A percentile compares a stretch with the other conserved stretches of the same genome.
Evolutionary conservation across 2,797 vertebrate genomes (phyloP).

Genomic region (Sebastes trivittatus): DNA sequence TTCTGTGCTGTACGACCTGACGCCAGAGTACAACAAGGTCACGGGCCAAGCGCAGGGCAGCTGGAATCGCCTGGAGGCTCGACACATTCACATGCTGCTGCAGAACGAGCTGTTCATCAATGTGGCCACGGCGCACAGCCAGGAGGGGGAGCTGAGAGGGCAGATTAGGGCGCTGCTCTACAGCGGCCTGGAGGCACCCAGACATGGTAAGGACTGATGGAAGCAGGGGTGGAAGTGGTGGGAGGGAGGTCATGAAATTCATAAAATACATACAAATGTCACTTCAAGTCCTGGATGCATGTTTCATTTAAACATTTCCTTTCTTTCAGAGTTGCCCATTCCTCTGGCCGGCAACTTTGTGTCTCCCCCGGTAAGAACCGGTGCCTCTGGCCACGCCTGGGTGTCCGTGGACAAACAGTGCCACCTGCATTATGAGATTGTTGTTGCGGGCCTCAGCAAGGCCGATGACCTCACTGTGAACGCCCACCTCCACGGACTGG

Average conservation of each 20-base stretch:
- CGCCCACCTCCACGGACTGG: conserved; percentile 91
- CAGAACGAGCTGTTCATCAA: conserved; percentile 97
- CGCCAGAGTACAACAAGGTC: conserved; percentile 65
- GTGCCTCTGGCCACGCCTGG: conserved; percentile 93
- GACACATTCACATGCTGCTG: conserved; percentile 95
- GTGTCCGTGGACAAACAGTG: conserved; percentile 92
- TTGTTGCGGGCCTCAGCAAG: conserved; percentile 89
- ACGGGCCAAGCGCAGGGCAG: conserved; percentile 72
- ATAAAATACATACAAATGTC: background rate
- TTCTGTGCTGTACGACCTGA: conserved; percentile 89
- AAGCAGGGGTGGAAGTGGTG: background rate
- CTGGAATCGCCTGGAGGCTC: conserved; percentile 87
- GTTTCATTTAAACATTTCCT: background rate
- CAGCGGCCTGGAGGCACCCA: conserved; percentile 85
- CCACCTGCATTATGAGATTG: conserved; percentile 94
- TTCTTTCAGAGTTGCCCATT: conserved; percentile 84
- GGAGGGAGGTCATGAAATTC: background rate
- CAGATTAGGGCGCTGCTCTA: conserved; percentile 90
- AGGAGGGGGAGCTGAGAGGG: conserved; percentile 92
- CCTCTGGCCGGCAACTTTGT: conserved; percentile 90
- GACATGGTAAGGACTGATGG: conserved; percentile 79
- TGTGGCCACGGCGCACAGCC: conserved; percentile 88
- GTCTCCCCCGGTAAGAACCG: conserved; percentile 85
- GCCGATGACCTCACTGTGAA: conserved; percentile 86
- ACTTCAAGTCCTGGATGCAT: fast-evolving